Conservation (phyloP, 2,888 invertebrate genomes). For the Adela reaumurella region DNA sequence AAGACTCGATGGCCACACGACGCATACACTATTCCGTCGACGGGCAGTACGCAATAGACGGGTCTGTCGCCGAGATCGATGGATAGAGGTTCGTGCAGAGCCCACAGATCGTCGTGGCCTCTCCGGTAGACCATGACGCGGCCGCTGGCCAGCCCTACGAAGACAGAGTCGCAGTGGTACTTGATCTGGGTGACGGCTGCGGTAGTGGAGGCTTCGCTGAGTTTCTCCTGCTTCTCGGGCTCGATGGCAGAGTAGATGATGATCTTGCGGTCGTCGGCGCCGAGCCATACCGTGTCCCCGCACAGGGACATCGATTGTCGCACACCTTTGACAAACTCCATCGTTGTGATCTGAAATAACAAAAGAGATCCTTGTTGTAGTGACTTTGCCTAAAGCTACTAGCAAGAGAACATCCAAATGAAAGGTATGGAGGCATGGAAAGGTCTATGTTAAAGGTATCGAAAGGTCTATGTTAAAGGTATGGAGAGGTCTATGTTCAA, state of each 20-base stretch:
- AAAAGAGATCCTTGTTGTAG: too few species aligned
- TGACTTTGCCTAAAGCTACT: slow-evolving; percentile 8
- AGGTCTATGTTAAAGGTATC: too few species aligned
- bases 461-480: too few species aligned
- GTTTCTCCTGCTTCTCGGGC: slow-evolving; percentile 77
- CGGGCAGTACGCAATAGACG: slow-evolving; percentile 77
- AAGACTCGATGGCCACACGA: slow-evolving; percentile 83
- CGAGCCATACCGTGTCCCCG: slow-evolving; percentile 88
- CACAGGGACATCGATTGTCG: slow-evolving; percentile 44
- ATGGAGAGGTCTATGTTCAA: too few species aligned
- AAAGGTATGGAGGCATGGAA: too few species aligned
- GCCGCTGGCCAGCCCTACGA: slow-evolving; percentile 82
- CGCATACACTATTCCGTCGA: slow-evolving; percentile 80
- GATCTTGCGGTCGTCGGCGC: slow-evolving; percentile 78
- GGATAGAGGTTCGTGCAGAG: slow-evolving; percentile 68
- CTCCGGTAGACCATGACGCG: slow-evolving; percentile 71
- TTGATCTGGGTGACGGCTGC: slow-evolving; percentile 75
- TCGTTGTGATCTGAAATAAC: slow-evolving; percentile 60
- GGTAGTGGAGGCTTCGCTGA: slow-evolving; percentile 65
- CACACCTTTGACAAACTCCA: slow-evolving; percentile 79
- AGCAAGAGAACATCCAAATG: too few species aligned
- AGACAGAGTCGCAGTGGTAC: slow-evolving; percentile 83
- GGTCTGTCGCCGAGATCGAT: slow-evolving; percentile 68
- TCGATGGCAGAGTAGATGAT: slow-evolving; percentile 81
- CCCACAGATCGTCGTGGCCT: slow-evolving; percentile 69